phyloP scores from a whole-genome alignment of 2,797 vertebrate genomes.

The Amphiprion clarkii region DNA sequence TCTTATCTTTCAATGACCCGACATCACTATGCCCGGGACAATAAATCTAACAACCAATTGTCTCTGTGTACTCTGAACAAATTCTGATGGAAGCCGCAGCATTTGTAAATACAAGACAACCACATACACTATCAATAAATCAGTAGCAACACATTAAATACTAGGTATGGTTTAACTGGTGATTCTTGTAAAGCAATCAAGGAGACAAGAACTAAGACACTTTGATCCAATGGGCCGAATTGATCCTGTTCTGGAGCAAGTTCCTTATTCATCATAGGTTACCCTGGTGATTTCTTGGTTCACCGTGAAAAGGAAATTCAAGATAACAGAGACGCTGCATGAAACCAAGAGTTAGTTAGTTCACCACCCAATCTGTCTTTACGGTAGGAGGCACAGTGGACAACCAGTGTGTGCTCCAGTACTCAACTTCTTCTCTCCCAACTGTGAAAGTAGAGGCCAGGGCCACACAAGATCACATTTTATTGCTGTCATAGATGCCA shows the following conservation, averaged over 20 bases:
- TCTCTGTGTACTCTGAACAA: not conserved
- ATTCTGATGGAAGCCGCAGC: not conserved
- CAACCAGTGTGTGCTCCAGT: slow-evolving; percentile 22
- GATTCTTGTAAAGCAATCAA: not conserved
- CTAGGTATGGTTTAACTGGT: not conserved
- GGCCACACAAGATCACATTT: slow-evolving; percentile 67
- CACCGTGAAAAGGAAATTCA: not conserved
- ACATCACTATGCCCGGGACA: not conserved
- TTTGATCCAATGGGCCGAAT: not conserved
- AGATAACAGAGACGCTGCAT: not conserved
- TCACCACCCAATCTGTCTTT: slow-evolving; percentile 6
- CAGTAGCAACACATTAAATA: not conserved
- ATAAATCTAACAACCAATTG: not conserved
- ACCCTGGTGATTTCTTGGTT: not conserved
- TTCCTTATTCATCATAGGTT: not conserved
- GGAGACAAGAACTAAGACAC: not conserved
- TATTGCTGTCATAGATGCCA: slow-evolving; percentile 58
- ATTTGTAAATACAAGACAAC: not conserved
- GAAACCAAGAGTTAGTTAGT: not conserved
- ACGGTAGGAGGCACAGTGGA: not conserved
- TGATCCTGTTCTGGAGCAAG: not conserved
- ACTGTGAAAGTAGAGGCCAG: slow-evolving; percentile 27
- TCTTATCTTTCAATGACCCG: not conserved
- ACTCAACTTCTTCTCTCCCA: slow-evolving; percentile 24
- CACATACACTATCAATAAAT: not conserved